A percentile compares a stretch with the other conserved stretches of the same genome.
Evolutionary conservation across 2,888 invertebrate genomes (phyloP).

Genomic region (Lumbricus terrestris): DNA sequence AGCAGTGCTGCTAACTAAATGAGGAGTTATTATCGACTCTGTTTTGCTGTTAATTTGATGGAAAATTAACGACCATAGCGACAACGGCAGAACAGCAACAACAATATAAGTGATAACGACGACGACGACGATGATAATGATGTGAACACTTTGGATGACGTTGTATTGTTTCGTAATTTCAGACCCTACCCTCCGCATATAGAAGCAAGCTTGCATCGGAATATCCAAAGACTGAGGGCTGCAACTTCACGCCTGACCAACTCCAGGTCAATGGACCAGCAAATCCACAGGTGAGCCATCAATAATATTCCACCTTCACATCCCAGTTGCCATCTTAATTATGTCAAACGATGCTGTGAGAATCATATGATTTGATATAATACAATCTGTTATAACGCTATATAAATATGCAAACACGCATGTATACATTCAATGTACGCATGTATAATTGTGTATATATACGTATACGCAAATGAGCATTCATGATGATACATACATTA

Average conservation of each 20-base stretch:
- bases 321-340: too few species aligned
- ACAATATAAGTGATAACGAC: neutral
- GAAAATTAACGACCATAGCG: neutral
- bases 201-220: neutral
- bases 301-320: neutral
- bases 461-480: too few species aligned
- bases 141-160: too few species aligned
- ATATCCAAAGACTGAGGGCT: neutral
- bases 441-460: too few species aligned
- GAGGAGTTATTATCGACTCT: neutral
- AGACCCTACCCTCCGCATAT: accelerated
- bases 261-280: neutral
- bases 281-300: neutral
- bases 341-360: too few species aligned
- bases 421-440: too few species aligned
- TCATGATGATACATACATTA: too few species aligned
- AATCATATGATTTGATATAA: too few species aligned
- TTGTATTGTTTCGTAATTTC: neutral
- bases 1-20: too few species aligned
- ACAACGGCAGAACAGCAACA: too few species aligned
- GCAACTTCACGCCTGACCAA: neutral
- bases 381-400: too few species aligned
- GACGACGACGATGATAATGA: neutral
- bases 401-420: too few species aligned
- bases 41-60: neutral